Base-by-base conservation (phyloP, 1,140 invertebrate species). In the Oryzaephilus surinamensis region DNA sequence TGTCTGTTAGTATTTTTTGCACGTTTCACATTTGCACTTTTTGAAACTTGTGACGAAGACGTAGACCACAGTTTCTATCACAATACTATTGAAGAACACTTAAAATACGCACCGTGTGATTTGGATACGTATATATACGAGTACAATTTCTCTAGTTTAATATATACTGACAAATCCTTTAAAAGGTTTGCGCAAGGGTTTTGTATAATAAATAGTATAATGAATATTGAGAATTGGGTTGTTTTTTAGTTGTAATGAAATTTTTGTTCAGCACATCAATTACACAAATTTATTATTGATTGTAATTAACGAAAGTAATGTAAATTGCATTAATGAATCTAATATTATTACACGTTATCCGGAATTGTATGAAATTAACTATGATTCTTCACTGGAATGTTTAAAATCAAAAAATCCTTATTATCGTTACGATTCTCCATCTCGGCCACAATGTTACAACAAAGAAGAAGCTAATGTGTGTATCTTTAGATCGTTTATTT, bases 391-490 rank as follows among this genome's bases (percentile, higher is more conserved):
- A 28, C 35, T 24, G 33, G 40, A 42, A 33, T 42, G 40, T 30
- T 6, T 18, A 16, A 34, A 28, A 11, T 11, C 18, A 8, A 8
- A 12, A 16, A 20, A n/a, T n/a, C n/a, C n/a, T n/a, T n/a, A n/a
- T n/a, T n/a, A n/a, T n/a, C n/a, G n/a, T n/a, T n/a, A n/a, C n/a
- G n/a, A n/a, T n/a, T n/a, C n/a, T n/a, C n/a, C n/a, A n/a, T n/a
- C n/a, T n/a, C n/a, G n/a, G n/a, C n/a, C n/a, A n/a, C n/a, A n/a
- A 7, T 42, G 40, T 18, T 42, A 29, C 14, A 42, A 42, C 11
- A 6, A 34, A 35, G 40, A 27, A 12, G 27, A 35, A 27, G 35
- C 30, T 8, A 42, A 42, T 14, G 40, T 42, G n/a, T n/a, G n/a
- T n/a, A n/a, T n/a, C n/a, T n/a, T n/a, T n/a, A n/a, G n/a, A n/a